These are phyloP conservation scores for Tamias sibiricus DNA, from an alignment of 2,113 vertebrate species.

Conservation along the genomic window DNA sequence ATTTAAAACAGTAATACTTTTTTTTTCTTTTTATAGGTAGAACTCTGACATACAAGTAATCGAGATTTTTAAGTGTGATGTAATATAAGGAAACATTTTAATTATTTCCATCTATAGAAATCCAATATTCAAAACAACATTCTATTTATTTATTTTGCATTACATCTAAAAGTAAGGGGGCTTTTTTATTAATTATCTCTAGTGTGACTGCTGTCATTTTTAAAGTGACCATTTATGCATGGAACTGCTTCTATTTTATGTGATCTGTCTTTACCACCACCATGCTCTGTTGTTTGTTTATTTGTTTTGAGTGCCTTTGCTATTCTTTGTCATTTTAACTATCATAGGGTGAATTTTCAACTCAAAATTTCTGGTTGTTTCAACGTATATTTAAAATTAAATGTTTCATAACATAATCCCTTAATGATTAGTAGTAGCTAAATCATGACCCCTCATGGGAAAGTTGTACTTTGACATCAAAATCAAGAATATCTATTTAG, in stretches of 20 bases:
- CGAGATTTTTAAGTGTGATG: not conserved
- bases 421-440: not conserved
- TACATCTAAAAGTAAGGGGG: not conserved
- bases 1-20: too few species aligned
- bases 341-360: not conserved
- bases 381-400: not conserved
- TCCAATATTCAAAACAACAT: not conserved
- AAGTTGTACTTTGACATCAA: not conserved
- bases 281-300: too few species aligned
- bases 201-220: not conserved
- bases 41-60: too few species aligned
- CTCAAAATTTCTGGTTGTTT: not conserved
- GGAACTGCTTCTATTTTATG: not conserved
- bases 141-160: not conserved
- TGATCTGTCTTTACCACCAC: not conserved
- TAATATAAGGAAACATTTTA: not conserved
- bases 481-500: not conserved
- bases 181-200: not conserved
- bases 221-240: not conserved
- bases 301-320: too few species aligned
- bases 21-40: too few species aligned
- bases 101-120: not conserved
- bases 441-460: not conserved
- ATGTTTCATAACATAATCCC: not conserved
- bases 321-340: not conserved